phyloP scores from a whole-genome alignment of 2,113 vertebrate species.

The Mus spicilegus region DNA sequence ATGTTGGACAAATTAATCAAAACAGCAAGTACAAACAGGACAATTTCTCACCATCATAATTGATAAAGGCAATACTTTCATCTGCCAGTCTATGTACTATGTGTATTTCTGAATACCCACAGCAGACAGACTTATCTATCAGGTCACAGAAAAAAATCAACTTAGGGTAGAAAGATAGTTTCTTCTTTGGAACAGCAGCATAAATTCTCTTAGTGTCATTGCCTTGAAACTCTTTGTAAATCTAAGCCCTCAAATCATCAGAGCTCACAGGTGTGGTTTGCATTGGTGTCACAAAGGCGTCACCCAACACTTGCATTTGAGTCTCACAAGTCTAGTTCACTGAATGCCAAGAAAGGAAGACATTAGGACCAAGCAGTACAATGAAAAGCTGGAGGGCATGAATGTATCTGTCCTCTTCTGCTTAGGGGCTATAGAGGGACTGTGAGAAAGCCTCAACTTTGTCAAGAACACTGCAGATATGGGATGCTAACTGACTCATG shows the following conservation, averaged over 20 bases:
- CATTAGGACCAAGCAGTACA: too few species aligned
- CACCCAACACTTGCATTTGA: neutral
- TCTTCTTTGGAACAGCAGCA: too few species aligned
- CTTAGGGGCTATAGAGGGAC: neutral
- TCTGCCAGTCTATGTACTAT: neutral
- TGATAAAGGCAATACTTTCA: neutral
- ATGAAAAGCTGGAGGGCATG: neutral
- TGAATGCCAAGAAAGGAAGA: neutral
- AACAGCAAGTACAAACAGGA: neutral
- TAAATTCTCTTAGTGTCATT: neutral
- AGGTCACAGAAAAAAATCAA: too few species aligned
- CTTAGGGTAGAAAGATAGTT: neutral
- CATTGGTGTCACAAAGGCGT: neutral
- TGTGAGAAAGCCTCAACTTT: neutral
- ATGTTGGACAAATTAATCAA: neutral
- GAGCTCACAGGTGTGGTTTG: neutral
- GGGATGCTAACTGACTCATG: neutral
- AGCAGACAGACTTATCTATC: neutral
- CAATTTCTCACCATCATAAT: neutral
- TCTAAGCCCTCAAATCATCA: neutral
- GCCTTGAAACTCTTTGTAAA: neutral
- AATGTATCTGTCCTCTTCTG: neutral
- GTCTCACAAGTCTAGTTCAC: neutral
- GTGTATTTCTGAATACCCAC: neutral
- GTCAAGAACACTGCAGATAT: neutral